Conservation (phyloP, 2,888 invertebrate species). For the Lasius fuliginosus region DNA sequence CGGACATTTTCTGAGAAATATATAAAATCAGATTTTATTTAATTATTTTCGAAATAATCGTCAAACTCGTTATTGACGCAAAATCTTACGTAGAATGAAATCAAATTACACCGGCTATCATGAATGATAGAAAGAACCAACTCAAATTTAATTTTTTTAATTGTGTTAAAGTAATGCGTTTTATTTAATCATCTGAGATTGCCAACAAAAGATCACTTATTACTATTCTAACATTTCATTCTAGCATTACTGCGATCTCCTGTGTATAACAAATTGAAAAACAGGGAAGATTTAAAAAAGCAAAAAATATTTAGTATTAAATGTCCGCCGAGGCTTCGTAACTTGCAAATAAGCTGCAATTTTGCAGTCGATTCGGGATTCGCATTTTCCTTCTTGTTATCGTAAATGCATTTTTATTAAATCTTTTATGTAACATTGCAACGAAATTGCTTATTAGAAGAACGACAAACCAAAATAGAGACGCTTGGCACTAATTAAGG, state of each 20-base stretch:
- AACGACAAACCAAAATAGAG: not conserved
- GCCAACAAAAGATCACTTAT: constrained; percentile 6
- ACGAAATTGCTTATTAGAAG: constrained; percentile 1
- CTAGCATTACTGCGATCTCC: not conserved
- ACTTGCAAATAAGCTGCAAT: constrained; percentile 14
- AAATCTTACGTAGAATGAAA: constrained; percentile 19
- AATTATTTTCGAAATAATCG: not conserved
- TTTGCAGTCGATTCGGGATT: not conserved
- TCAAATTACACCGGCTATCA: constrained; percentile 14
- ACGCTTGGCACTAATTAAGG: constrained; percentile 15
- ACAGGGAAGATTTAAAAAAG: not conserved
- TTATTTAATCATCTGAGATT: not conserved
- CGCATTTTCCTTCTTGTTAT: constrained; percentile 16
- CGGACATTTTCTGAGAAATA: constrained; percentile 15
- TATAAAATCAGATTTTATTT: constrained; percentile 26
- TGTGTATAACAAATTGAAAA: not conserved
- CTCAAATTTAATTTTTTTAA: not conserved
- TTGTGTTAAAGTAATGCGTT: constrained; percentile 22
- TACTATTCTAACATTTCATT: not conserved
- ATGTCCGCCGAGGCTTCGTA: constrained; percentile 20
- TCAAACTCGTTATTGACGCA: not conserved
- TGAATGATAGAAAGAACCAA: not conserved
- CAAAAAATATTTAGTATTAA: not conserved
- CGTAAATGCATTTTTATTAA: constrained; percentile 1
- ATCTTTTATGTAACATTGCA: not conserved